Percentiles rank a stretch among this genome's conserved stretches.
These are phyloP conservation scores for Philaethria dido DNA, from an alignment of 2,888 invertebrate species.

Conservation along the genomic window DNA sequence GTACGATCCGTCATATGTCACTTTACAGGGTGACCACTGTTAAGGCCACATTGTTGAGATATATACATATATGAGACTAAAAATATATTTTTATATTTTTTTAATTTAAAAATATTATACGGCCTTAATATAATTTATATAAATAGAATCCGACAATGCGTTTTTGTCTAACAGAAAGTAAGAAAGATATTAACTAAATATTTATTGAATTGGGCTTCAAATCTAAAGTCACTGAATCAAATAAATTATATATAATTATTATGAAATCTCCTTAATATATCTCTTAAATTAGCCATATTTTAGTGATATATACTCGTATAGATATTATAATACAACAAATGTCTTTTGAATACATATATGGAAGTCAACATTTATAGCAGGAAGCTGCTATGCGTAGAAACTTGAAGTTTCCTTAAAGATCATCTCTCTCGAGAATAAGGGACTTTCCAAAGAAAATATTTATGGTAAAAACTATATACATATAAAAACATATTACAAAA, in stretches of 20 bases:
- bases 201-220: too few relatives aligned
- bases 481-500: constrained; percentile 15
- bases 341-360: background rate
- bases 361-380: constrained; percentile 15
- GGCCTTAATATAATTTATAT: too few relatives aligned
- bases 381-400: constrained; percentile 20
- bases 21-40: constrained; percentile 15
- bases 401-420: constrained; percentile 22
- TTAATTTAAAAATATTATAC: too few relatives aligned
- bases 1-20: constrained; percentile 44
- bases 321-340: background rate
- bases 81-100: too few relatives aligned
- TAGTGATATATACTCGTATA: background rate
- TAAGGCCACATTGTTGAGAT: constrained; percentile 9
- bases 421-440: constrained; percentile 25
- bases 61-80: too few relatives aligned
- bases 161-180: too few relatives aligned
- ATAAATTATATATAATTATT: too few relatives aligned
- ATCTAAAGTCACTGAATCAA: too few relatives aligned
- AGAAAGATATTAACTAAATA: too few relatives aligned
- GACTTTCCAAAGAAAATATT: constrained; percentile 9
- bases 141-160: too few relatives aligned
- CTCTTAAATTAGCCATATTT: too few relatives aligned
- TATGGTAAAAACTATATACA: constrained; percentile 1
- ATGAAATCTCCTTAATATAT: too few relatives aligned